Conservation (phyloP, 2,797 vertebrate species). For the Sebastolobus alascanus region DNA sequence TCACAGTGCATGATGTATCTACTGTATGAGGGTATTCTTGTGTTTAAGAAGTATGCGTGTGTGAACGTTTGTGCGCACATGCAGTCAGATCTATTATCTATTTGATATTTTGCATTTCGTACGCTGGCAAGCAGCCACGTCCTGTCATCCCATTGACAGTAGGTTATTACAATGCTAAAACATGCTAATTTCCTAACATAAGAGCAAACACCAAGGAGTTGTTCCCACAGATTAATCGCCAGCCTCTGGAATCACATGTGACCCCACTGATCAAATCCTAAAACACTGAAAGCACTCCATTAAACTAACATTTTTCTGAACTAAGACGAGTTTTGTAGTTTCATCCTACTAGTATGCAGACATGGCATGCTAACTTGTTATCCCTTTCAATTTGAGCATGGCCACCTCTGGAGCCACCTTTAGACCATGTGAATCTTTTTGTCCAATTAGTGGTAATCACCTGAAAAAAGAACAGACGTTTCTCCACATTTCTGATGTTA, state of each 20-base stretch:
- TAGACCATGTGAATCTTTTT: too few species aligned
- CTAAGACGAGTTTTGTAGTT: background rate
- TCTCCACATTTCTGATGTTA: background rate
- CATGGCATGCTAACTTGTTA: background rate
- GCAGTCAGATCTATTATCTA: background rate
- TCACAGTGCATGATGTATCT: constrained; percentile 28
- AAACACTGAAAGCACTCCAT: background rate
- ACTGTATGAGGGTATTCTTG: constrained; percentile 11
- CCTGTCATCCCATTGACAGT: background rate
- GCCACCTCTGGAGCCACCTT: too few species aligned
- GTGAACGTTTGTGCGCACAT: background rate
- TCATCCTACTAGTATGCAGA: background rate
- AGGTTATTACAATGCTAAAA: background rate
- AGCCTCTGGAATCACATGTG: background rate
- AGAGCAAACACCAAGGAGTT: background rate
- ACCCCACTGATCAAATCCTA: background rate
- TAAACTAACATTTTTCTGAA: background rate
- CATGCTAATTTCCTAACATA: background rate
- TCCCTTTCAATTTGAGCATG: background rate
- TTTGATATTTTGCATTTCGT: constrained; percentile 22
- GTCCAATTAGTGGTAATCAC: background rate
- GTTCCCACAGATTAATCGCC: background rate
- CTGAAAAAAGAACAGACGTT: background rate
- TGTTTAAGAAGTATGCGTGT: constrained; percentile 9
- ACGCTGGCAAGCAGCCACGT: background rate